Conservation (phyloP, 2,113 vertebrate species). For the Mormoops blainvillei region DNA sequence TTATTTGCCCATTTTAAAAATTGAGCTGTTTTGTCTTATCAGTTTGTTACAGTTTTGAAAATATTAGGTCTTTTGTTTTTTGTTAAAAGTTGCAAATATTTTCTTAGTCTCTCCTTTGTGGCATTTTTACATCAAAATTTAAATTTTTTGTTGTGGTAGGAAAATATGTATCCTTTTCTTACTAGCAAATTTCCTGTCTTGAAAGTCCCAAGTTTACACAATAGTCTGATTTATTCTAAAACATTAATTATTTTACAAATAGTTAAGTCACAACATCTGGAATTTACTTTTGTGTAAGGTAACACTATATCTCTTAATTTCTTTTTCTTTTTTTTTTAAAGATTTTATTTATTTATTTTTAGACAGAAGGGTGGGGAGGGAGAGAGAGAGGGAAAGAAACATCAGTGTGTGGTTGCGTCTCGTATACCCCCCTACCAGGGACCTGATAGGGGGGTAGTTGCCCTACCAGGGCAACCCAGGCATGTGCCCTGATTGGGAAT, state of each 20-base stretch:
- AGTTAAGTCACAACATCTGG: not conserved
- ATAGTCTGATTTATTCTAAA: not conserved
- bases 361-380: no score
- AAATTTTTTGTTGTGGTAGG: not conserved
- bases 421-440: no score
- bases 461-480: no score
- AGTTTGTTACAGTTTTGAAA: not conserved
- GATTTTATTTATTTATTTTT: no score
- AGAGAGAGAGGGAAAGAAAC: no score
- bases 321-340: not conserved
- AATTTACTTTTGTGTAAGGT: not conserved
- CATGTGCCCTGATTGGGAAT: no score
- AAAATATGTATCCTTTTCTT: not conserved
- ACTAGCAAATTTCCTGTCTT: not conserved
- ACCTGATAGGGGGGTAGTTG: no score
- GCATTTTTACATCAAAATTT: not conserved
- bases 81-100: not conserved
- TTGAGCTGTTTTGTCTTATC: not conserved
- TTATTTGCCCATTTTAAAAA: not conserved
- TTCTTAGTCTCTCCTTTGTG: not conserved
- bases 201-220: not conserved
- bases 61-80: not conserved
- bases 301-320: not conserved
- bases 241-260: not conserved
- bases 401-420: no score